Conservation (phyloP, 2,797 vertebrate genomes). For the Mastacembelus armatus region DNA sequence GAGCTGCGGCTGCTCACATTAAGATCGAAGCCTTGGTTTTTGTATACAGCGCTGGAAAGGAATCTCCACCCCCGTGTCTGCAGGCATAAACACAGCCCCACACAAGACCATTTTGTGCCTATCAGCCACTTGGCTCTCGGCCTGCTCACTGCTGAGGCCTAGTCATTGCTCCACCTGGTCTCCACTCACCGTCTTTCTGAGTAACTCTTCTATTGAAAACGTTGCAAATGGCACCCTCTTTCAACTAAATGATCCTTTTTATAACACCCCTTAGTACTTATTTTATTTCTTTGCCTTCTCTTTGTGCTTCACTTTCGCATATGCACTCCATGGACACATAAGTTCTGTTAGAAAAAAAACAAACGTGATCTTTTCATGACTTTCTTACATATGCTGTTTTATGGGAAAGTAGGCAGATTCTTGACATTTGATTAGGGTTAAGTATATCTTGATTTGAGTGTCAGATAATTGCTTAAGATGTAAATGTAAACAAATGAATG, state of each 20-base stretch:
- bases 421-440: constrained; percentile 6
- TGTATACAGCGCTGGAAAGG: constrained; percentile 31
- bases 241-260: constrained; percentile 29
- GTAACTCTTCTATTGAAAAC: constrained; percentile 55
- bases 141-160: constrained; percentile 47
- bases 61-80: constrained; percentile 46
- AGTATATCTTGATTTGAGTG: constrained; percentile 33
- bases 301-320: constrained; percentile 10
- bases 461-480: constrained; percentile 34
- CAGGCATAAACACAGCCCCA: constrained; percentile 51
- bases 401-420: background rate
- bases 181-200: constrained; percentile 55
- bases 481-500: constrained; percentile 53
- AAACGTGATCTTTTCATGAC: constrained; percentile 12
- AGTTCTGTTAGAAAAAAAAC: constrained; percentile 16
- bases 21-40: constrained; percentile 34
- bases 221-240: constrained; percentile 49
- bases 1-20: constrained; percentile 12
- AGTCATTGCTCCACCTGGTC: constrained; percentile 62
- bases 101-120: constrained; percentile 43
- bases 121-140: constrained; percentile 54
- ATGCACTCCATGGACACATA: constrained; percentile 1
- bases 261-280: constrained; percentile 32
- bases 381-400: constrained; percentile 3
- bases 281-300: constrained; percentile 35